Conservation (phyloP, 2,888 invertebrate species). For the Mystacides longicornis region DNA sequence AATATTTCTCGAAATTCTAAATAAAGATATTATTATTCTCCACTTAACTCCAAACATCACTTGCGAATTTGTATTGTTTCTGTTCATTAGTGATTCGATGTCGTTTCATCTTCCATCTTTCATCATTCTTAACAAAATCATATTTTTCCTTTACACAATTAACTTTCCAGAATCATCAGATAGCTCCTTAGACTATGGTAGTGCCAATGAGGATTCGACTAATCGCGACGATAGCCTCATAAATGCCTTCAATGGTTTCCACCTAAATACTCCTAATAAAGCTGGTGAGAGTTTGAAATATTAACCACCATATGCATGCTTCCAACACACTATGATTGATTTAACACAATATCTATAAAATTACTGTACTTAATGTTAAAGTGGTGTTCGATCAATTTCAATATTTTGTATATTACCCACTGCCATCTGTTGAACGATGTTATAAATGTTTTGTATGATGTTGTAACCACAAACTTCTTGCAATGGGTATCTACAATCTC, state of each 20-base stretch:
- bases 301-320: neutral
- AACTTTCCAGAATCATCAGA: slow-evolving; percentile 26
- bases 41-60: too few relatives aligned
- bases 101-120: neutral
- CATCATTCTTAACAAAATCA: slow-evolving; percentile 15
- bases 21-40: too few relatives aligned
- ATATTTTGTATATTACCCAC: too few relatives aligned
- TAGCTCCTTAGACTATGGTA: slow-evolving; percentile 26
- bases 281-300: slow-evolving; percentile 2
- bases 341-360: too few relatives aligned
- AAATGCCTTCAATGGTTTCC: slow-evolving; percentile 17
- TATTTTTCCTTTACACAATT: slow-evolving; percentile 18
- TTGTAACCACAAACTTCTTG: too few relatives aligned
- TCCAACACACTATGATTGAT: too few relatives aligned
- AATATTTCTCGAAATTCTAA: too few relatives aligned
- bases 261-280: slow-evolving; percentile 22
- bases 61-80: too few relatives aligned
- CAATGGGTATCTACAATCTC: too few relatives aligned
- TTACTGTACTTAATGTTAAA: too few relatives aligned
- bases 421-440: slow-evolving; percentile 3
- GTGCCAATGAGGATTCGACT: slow-evolving; percentile 24
- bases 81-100: neutral
- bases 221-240: slow-evolving; percentile 22
- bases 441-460: neutral
- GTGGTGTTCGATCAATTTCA: too few relatives aligned